Evolutionary conservation across 2,888 invertebrate genomes (phyloP), one percentile per base, ranked within the genome.

Genomic region (Tenthredo scrophulariae): DNA sequence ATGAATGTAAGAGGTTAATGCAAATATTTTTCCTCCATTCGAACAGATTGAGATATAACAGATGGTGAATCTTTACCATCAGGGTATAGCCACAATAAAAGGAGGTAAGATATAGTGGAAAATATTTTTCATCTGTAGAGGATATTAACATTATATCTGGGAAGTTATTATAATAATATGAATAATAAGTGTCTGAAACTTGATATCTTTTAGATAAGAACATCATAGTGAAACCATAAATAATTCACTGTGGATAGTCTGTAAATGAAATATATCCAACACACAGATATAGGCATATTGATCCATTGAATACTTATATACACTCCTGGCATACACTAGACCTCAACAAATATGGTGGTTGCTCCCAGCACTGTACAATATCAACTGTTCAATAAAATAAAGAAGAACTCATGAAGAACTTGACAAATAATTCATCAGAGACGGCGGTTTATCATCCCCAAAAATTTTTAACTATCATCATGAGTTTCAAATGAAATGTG

Each of bases 241-340:
- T 62, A 80, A 80, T 80, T 80, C 62, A 80, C 58, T 62, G 37
- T 37, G 62, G 80, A 62, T 37, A 40, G 80, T 40, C 62, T 58
- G 50, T 13, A 62, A 62, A 50, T 62, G 80, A 80, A 40, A 80
- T 62, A 40, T 62, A 40, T 62, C 62, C 62, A 77, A 62, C 80
- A 80, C 80, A 80, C 58, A 79, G 54, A 79, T 54, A 80, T 80
- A 80, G 80, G 58, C 80, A 80, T 80, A 80, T 80, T 80, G 80
- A 80, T 80, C 80, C 80, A 80, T 80, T 80, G 80, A 80, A 58
- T 62, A 33, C 80, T 62, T 80, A 62, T 80, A 62, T 77, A 77
- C 62, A 80, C 80, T 80, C 62, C 62, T 80, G 80, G 80, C 80
- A 58, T 62, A 80, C 43, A 80, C 40, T 62, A 62, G 50, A 80